Evolutionary conservation across 2,797 vertebrate species (phyloP).

Genomic region (Adrianichthys oophorus): DNA sequence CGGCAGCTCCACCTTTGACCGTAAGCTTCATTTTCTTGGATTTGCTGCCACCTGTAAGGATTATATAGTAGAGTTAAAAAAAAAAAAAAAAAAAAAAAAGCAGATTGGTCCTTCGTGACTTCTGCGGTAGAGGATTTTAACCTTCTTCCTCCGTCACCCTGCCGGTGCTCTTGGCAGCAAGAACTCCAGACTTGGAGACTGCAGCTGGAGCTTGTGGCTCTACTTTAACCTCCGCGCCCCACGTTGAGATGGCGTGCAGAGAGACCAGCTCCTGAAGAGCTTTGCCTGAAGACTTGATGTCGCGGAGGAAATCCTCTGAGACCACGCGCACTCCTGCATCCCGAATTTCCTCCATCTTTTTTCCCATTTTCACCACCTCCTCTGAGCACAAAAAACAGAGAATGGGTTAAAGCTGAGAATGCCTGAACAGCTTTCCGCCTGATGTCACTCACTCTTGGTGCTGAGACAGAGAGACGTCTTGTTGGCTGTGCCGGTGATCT

Average conservation of each 20-base stretch:
- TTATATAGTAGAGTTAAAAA: not conserved
- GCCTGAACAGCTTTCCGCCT: not conserved
- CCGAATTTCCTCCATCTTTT: constrained; percentile 96
- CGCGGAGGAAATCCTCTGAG: constrained; percentile 88
- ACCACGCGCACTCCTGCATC: constrained; percentile 89
- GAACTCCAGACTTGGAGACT: constrained; percentile 79
- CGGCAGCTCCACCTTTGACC: constrained; percentile 96
- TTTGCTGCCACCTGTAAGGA: constrained; percentile 84
- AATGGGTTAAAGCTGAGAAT: not conserved
- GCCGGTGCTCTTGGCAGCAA: constrained; percentile 83
- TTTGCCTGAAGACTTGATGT: constrained; percentile 83
- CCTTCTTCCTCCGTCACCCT: constrained; percentile 90
- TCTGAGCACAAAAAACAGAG: constrained; percentile 71
- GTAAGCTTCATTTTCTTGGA: constrained; percentile 97
- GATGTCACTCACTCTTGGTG: constrained; percentile 84
- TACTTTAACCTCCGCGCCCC: constrained; percentile 91
- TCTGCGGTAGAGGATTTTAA: constrained; percentile 43
- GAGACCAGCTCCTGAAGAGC: constrained; percentile 87
- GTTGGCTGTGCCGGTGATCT: constrained; percentile 82
- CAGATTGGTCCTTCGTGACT: too few relatives aligned
- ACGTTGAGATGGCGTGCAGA: constrained; percentile 86
- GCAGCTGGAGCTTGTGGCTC: constrained; percentile 70
- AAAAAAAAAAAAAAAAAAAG: too few relatives aligned
- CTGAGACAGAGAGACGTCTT: constrained; percentile 92
- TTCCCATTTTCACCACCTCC: constrained; percentile 95